These are phyloP conservation scores for Aratinga solstitialis DNA, from an alignment of 2,797 vertebrate genomes.

Conservation along the genomic window DNA sequence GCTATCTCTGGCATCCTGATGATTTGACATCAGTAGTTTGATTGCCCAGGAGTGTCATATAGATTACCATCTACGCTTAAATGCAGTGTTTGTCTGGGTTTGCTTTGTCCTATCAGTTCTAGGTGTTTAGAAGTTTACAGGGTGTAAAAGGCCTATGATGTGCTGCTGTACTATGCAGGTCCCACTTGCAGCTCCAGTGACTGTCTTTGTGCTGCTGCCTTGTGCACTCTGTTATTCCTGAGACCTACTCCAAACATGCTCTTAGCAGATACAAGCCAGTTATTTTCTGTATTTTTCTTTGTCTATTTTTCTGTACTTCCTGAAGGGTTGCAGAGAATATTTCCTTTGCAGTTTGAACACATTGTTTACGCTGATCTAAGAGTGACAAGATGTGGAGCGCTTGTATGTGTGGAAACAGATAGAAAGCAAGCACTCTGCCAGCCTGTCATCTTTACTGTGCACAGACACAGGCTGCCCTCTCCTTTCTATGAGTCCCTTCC, in stretches of 20 bases:
- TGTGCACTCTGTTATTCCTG: not conserved
- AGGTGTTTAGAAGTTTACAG: not conserved
- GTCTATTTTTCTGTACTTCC: not conserved
- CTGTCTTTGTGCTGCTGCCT: not conserved
- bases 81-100: not conserved
- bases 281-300: not conserved
- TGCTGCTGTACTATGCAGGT: not conserved
- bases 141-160: not conserved
- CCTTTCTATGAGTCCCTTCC: not conserved
- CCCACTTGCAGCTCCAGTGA: not conserved
- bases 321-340: not conserved
- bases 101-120: not conserved
- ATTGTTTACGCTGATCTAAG: not conserved
- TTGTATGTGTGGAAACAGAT: not conserved
- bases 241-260: not conserved
- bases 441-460: not conserved
- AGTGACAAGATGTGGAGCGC: not conserved
- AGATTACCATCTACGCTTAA: not conserved
- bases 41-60: not conserved
- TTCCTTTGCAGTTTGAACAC: not conserved
- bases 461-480: not conserved
- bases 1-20: not conserved
- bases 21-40: not conserved
- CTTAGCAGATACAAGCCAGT: not conserved
- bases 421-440: not conserved